Conservation (phyloP, 2,888 invertebrate genomes). For the Thera britannica region DNA sequence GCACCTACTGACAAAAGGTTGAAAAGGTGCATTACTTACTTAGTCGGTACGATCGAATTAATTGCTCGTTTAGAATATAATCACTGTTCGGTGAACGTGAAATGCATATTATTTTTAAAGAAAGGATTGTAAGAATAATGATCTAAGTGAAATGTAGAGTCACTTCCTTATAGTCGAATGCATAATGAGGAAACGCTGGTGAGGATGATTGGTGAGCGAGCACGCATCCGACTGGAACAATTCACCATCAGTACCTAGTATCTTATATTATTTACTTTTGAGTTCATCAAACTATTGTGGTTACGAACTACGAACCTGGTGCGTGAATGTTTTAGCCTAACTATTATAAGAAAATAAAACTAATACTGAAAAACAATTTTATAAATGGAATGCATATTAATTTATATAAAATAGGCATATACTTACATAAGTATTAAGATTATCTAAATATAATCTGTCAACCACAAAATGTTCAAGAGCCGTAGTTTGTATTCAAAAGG, state of each 20-base stretch:
- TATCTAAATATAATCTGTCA: no score
- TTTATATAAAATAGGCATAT: no score
- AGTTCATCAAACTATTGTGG: background rate
- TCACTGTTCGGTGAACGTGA: background rate
- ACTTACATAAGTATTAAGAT: no score
- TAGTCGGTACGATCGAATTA: background rate
- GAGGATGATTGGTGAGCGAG: conserved; percentile 46
- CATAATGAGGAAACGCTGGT: conserved; percentile 59
- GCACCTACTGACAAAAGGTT: conserved; percentile 5
- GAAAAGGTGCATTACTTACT: conserved; percentile 8
- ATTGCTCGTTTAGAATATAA: background rate
- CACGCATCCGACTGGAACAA: conserved; percentile 55
- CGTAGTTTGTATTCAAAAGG: conserved; percentile 38
- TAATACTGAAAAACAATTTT: no score
- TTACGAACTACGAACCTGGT: no score
- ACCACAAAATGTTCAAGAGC: no score
- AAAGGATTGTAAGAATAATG: background rate
- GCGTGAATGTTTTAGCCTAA: no score
- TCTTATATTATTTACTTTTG: no score
- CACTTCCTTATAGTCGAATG: conserved; percentile 48
- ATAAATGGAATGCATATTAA: no score
- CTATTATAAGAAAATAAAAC: no score
- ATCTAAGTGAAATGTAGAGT: conserved; percentile 11
- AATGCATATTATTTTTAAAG: background rate
- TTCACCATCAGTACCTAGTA: conserved; percentile 8